phyloP scores from a whole-genome alignment of 1,140 invertebrate genomes.

The Tyrophagus putrescentiae region DNA sequence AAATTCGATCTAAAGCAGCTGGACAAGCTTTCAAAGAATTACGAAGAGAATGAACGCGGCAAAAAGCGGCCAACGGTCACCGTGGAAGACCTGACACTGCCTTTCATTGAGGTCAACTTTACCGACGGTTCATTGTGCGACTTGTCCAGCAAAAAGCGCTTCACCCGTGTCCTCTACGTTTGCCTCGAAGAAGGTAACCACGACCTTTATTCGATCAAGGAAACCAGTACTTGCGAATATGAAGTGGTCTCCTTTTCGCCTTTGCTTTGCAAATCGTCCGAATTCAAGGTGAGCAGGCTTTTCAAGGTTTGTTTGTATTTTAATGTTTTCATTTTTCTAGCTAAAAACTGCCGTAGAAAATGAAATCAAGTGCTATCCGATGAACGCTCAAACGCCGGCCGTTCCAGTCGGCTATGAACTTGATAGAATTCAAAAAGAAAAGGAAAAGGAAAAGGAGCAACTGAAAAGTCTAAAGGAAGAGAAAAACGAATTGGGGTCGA shows the following conservation, averaged over 20 bases:
- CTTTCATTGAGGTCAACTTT: constrained; percentile 42
- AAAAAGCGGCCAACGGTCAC: constrained; percentile 44
- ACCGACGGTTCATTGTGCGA: constrained; percentile 69
- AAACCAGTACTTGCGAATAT: constrained; percentile 84
- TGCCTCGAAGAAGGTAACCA: constrained; percentile 52
- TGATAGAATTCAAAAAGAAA: constrained; percentile 49
- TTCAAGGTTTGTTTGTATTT: constrained; percentile 18
- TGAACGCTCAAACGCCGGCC: constrained; percentile 47
- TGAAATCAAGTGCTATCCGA: constrained; percentile 59
- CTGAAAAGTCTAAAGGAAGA: constrained; percentile 7
- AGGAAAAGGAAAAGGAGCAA: too few species aligned
- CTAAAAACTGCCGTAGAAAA: constrained; percentile 38
- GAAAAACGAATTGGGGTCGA: neutral
- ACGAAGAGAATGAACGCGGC: constrained; percentile 9
- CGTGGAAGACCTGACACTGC: constrained; percentile 68
- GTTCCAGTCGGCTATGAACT: constrained; percentile 56
- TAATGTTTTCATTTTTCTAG: neutral
- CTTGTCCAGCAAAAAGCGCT: constrained; percentile 61
- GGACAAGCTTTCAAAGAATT: constrained; percentile 23
- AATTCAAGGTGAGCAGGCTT: constrained; percentile 53
- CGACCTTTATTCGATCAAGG: constrained; percentile 80
- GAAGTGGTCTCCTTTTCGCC: constrained; percentile 72
- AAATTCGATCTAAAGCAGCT: constrained; percentile 46
- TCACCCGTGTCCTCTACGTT: constrained; percentile 63
- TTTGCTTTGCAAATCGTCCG: constrained; percentile 67